A percentile compares a stretch with the other conserved stretches of the same genome.
Conservation (phyloP, 2,797 vertebrate species). For the Bradypodion pumilum region DNA sequence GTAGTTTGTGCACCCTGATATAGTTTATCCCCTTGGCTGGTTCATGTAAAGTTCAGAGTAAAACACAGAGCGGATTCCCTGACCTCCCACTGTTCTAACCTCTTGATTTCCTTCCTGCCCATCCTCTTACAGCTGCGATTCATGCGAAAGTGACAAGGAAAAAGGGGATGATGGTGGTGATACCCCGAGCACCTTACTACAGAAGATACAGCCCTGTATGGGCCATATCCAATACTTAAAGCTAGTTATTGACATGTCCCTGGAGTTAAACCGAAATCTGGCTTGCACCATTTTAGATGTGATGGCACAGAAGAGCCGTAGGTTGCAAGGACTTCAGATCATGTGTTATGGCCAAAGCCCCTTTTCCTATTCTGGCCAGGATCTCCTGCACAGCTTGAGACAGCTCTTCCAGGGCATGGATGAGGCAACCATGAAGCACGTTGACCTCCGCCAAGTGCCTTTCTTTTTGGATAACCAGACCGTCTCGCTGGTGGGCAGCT, state of each 20-base stretch:
- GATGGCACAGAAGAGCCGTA: constrained; percentile 58
- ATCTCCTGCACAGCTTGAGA: constrained; percentile 75
- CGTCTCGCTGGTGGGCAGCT: constrained; percentile 68
- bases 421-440: constrained; percentile 58
- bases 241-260: constrained; percentile 74
- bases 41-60: too few relatives aligned
- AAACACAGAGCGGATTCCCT: too few relatives aligned
- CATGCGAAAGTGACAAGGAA: too few relatives aligned
- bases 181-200: too few relatives aligned
- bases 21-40: too few relatives aligned
- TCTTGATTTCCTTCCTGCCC: too few relatives aligned
- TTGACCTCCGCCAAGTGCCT: constrained; percentile 78
- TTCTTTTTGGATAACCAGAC: constrained; percentile 77
- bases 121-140: too few relatives aligned
- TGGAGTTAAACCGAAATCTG: constrained; percentile 60
- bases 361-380: constrained; percentile 80
- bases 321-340: constrained; percentile 70
- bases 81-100: too few relatives aligned
- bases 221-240: constrained; percentile 74
- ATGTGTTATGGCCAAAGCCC: constrained; percentile 77
- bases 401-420: constrained; percentile 62
- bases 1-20: too few relatives aligned
- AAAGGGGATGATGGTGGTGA: too few relatives aligned
- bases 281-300: constrained; percentile 67
- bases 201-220: too few relatives aligned